A percentile compares a stretch with the other conserved stretches of the same genome.
Evolutionary conservation across 2,888 invertebrate genomes (phyloP).

Genomic region (Calameuta pallipes): DNA sequence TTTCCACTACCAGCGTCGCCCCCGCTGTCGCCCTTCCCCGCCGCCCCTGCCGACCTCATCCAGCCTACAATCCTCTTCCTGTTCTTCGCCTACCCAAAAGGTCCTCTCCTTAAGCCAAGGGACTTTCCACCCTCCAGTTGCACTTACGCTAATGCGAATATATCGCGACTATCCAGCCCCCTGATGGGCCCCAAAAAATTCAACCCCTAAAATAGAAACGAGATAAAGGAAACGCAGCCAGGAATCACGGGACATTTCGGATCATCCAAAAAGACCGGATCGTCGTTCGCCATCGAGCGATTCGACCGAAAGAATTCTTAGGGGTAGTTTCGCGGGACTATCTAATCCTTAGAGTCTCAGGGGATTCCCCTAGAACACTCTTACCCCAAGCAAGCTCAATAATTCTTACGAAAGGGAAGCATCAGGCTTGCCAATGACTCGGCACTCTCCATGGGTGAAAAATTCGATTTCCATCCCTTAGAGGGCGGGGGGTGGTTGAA

Average conservation of each 20-base stretch:
- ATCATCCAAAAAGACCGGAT: background rate
- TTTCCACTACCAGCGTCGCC: background rate
- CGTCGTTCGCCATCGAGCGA: background rate
- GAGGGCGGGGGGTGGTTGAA: constrained; percentile 10
- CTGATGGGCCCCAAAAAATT: background rate
- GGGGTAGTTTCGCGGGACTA: background rate
- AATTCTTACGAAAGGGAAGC: background rate
- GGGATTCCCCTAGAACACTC: background rate
- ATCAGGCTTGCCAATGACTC: background rate
- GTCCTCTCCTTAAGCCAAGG: background rate
- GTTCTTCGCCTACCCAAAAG: background rate
- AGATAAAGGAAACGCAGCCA: background rate
- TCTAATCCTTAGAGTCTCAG: background rate
- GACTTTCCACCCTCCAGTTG: background rate
- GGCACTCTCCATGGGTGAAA: constrained; percentile 15
- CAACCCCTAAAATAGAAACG: background rate
- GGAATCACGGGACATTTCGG: background rate
- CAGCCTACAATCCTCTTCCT: background rate
- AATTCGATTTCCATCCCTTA: constrained; percentile 34
- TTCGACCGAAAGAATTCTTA: background rate
- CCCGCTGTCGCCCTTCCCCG: background rate
- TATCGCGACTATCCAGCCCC: background rate
- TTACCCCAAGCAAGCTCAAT: background rate
- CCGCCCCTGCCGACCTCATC: background rate
- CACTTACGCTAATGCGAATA: constrained; percentile 3